These are phyloP conservation scores for Zingel zingel DNA, from an alignment of 2,113 vertebrate species.

Conservation along the genomic window DNA sequence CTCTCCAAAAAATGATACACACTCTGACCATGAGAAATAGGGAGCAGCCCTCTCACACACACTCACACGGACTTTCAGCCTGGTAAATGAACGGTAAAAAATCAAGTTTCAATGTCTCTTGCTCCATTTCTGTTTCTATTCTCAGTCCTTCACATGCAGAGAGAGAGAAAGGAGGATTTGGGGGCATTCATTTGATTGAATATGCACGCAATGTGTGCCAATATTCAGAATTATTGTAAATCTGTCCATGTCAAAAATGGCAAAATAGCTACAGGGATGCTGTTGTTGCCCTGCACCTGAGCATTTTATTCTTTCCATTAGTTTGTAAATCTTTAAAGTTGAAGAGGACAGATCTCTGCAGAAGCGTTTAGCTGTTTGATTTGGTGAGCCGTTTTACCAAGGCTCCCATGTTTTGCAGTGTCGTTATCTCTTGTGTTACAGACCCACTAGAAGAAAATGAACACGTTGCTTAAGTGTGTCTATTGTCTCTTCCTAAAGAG, in stretches of 20 bases:
- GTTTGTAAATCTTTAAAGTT: neutral
- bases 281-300: neutral
- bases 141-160: neutral
- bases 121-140: conserved; percentile 11
- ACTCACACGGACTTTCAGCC: conserved; percentile 23
- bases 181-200: neutral
- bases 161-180: neutral
- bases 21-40: conserved; percentile 5
- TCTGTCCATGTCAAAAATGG: neutral
- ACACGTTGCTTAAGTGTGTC: neutral
- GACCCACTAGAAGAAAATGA: neutral
- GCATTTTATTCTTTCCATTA: neutral
- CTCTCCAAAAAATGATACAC: conserved; percentile 38
- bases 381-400: neutral
- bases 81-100: conserved; percentile 38
- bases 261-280: neutral
- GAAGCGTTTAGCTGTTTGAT: neutral
- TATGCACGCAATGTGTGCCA: neutral
- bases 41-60: conserved; percentile 4
- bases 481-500: neutral
- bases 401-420: neutral
- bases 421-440: neutral
- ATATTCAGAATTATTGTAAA: neutral
- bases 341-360: neutral
- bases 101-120: conserved; percentile 9